Base-by-base conservation (phyloP, 2,113 vertebrate genomes). In the Leiothrix lutea region DNA sequence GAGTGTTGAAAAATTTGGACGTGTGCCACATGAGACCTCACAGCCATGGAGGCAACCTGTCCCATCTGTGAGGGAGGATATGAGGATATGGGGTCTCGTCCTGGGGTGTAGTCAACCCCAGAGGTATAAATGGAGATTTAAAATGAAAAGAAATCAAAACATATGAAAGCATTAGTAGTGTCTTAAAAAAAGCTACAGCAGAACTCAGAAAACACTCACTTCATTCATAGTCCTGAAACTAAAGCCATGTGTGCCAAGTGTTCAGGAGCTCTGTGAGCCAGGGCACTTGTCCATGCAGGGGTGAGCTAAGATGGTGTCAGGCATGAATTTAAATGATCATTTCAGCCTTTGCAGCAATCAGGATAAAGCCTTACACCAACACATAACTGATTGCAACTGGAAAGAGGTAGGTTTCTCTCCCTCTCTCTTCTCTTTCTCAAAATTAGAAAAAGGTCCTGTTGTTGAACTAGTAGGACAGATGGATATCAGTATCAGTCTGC, bases 1-100 rank as follows among this genome's bases (percentile, higher is more conserved):
- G 14, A 33, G 54, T 13, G 48, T 11, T 53, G 35, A 36, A 80
- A 65, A 21, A 7, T 83, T 70, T 24, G 82, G 36, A 48, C 0
- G 1, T 26, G 28, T 42, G 22, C 45, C 0, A 0, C 33, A 5
- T 0, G 2, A 1, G 8, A 62, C 23, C 21, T 47, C 48, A 29
- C 6, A 45, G 44, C 13, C 28, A 31, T 1, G 4, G 73, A 87
- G 33, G 29, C 20, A 57, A 45, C 38, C 42, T 1, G 6, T 10
- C 72, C 42, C n/a, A 20, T 16, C 35, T 70, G 3, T 4, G 33
- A 23, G 47, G 14, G 20, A 44, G 4, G 20, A 2, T 28, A 17
- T 15, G n/a, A n/a, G n/a, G n/a, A n/a, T n/a, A n/a, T n/a, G n/a
- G n/a, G n/a, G 9, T 69, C 72, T 69, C 60, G 61, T 42, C 36